Evolutionary conservation across 1,140 invertebrate species (phyloP), one percentile per base, ranked within the genome.

Genomic region (Cyclina sinensis): DNA sequence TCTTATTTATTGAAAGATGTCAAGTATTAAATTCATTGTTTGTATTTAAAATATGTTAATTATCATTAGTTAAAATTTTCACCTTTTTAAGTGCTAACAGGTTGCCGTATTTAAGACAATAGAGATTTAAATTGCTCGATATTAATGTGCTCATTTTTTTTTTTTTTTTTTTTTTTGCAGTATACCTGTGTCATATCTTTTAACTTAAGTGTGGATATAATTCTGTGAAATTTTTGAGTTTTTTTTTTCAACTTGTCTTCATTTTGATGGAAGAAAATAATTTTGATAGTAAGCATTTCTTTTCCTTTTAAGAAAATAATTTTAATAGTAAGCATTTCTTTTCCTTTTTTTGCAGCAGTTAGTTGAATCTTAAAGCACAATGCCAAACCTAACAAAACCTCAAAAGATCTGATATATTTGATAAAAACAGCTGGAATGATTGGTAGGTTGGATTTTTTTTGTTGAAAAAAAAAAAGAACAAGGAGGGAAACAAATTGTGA

Each of bases 101-200:
- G 39, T 76, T 9, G 30, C 68, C 39, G 46, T 54, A 76, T 76
- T 76, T 51, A 80, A 35, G 16, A 51, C 21, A 39, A 27, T 21
- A 59, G 78, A 80, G 48, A 80, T 80, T 80, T 59, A 32, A 57
- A 59, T 35, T 57, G 37, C 51, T 51, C n/a, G 54, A 80, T 59
- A 59, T 80, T 59, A 14, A 80, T 80, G 78, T 80, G 78, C 78
- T 80, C 30, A 59, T 62, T 5, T 62, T 27, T 62, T 27, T 27
- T n/a, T n/a, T n/a, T 62, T 5, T 62, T 27, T 62, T 27, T 27
- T n/a, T n/a, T n/a, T n/a, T n/a, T n/a, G n/a, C 43, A 43, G 43
- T 43, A 43, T 43, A 14, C 14, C 43, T 43, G 14, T 43, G 14
- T 43, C 43, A 43, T 43, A 43, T 43, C 43, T 43, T 43, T 4